Conservation (phyloP, 1,140 invertebrate genomes). For the Agrilus planipennis region DNA sequence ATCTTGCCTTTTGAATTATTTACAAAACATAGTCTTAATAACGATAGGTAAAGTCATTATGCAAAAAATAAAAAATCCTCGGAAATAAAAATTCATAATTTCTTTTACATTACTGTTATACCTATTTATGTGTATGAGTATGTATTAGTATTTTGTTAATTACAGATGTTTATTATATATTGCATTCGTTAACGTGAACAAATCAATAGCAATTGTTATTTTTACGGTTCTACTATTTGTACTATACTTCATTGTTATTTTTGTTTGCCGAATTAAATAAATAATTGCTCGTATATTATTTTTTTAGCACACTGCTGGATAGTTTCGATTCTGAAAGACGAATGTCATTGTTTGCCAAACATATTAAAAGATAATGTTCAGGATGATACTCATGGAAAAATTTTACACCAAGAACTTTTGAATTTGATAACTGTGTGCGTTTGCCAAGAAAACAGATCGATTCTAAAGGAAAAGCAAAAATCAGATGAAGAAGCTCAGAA, state of each 20-base stretch:
- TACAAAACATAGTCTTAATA: no score
- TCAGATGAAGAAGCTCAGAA: not conserved
- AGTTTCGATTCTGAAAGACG: conserved; percentile 21
- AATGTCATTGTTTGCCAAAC: conserved; percentile 18
- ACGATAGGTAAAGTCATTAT: no score
- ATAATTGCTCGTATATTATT: conserved; percentile 1
- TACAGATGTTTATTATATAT: no score
- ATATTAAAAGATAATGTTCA: conserved; percentile 14
- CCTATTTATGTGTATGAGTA: no score
- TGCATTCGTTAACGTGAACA: no score
- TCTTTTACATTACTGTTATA: no score
- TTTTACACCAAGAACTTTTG: conserved; percentile 23
- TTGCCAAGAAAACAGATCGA: conserved; percentile 22
- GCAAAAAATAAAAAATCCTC: no score
- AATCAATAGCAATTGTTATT: not conserved
- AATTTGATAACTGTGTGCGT: conserved; percentile 23
- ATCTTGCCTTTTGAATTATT: no score
- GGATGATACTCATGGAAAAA: conserved; percentile 17
- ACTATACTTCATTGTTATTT: no score
- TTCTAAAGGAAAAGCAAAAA: conserved; percentile 16
- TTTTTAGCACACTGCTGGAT: conserved; percentile 19
- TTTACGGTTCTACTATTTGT: not conserved
- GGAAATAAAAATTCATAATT: no score
- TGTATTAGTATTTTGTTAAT: no score
- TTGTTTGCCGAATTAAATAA: no score